phyloP scores from a whole-genome alignment of 2,113 vertebrate species.

The Labrus mixtus region DNA sequence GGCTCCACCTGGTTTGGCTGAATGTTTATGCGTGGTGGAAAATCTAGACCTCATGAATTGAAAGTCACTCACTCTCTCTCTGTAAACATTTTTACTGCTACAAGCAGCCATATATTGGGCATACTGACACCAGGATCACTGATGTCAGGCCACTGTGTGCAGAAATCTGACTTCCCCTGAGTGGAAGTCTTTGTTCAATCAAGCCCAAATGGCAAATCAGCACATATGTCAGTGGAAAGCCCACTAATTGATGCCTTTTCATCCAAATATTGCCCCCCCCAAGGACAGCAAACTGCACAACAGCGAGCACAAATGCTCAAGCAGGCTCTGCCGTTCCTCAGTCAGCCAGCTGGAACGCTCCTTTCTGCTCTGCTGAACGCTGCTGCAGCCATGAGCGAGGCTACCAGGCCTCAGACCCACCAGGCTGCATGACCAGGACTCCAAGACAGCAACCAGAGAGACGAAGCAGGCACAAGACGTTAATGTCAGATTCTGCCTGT shows the following conservation, averaged over 20 bases:
- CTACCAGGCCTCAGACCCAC: conserved; percentile 41
- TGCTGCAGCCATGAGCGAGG: conserved; percentile 43
- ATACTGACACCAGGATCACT: conserved; percentile 16
- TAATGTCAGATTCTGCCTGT: conserved; percentile 26
- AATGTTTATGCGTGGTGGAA: background rate
- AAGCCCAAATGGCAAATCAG: conserved; percentile 67
- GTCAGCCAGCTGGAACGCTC: conserved; percentile 72
- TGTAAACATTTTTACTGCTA: background rate
- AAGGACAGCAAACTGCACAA: conserved; percentile 50
- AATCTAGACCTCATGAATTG: background rate
- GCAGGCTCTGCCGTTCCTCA: conserved; percentile 61
- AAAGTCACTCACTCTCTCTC: background rate
- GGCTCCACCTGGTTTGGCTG: too few relatives aligned
- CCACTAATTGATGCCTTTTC: conserved; percentile 68
- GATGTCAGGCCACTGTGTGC: conserved; percentile 21
- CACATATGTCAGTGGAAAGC: conserved; percentile 64
- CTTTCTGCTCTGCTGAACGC: conserved; percentile 66
- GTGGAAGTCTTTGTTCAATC: conserved; percentile 59
- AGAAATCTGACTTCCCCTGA: conserved; percentile 36
- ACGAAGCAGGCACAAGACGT: conserved; percentile 33
- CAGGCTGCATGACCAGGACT: conserved; percentile 58
- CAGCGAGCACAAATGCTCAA: conserved; percentile 64
- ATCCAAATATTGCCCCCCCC: conserved; percentile 60
- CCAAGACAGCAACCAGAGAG: conserved; percentile 31
- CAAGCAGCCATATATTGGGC: background rate